These are phyloP conservation scores for Phalera bucephala DNA, from an alignment of 2,888 invertebrate species.

Conservation along the genomic window DNA sequence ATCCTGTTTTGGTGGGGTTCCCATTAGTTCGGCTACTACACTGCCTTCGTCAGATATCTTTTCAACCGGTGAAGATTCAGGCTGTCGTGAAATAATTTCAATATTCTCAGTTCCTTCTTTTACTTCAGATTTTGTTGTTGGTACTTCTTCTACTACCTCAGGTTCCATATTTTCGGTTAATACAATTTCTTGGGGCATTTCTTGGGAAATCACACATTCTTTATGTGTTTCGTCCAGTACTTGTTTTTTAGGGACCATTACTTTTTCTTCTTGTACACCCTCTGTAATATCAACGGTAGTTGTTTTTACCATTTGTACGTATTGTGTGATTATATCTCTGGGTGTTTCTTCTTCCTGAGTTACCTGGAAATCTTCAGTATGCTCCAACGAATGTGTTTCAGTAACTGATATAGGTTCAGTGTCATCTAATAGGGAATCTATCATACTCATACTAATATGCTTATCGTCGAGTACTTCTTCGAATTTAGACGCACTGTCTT, in stretches of 20 bases:
- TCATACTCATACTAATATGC: conserved; percentile 56
- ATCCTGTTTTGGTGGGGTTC: conserved; percentile 19
- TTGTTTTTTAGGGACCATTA: background rate
- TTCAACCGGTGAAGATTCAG: background rate
- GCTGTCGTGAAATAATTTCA: background rate
- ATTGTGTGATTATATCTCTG: conserved; percentile 34
- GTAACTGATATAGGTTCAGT: conserved; percentile 40
- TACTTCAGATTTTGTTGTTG: background rate
- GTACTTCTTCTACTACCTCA: background rate
- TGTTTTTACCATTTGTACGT: conserved; percentile 11
- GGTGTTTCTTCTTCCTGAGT: conserved; percentile 42
- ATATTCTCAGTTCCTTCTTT: background rate
- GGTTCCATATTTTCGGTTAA: background rate
- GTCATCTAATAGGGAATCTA: conserved; percentile 53
- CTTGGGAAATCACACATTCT: background rate
- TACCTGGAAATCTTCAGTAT: conserved; percentile 33
- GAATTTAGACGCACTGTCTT: conserved; percentile 14
- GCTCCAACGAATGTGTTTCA: conserved; percentile 41
- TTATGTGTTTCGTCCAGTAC: background rate
- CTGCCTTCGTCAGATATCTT: background rate
- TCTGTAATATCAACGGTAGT: background rate
- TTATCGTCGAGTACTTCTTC: conserved; percentile 43
- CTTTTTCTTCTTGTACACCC: background rate
- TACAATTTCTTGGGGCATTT: background rate
- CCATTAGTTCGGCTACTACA: background rate